Conservation (phyloP, 2,113 vertebrate species). For the Neolamprologus cancellatus region DNA sequence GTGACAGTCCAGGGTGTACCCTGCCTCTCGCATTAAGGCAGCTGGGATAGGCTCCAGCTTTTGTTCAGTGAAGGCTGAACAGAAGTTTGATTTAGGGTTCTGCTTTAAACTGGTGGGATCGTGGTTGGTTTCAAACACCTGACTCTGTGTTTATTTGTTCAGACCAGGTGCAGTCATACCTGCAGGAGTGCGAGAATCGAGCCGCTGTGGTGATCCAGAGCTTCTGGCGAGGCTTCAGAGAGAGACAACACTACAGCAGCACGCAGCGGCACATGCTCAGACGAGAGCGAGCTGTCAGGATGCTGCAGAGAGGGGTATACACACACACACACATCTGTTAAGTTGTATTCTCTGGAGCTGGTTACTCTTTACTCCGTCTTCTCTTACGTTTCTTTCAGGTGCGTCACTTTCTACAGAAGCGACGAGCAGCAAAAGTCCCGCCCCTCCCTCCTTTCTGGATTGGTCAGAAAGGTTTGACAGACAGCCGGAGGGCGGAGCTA, state of each 20-base stretch:
- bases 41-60: background rate
- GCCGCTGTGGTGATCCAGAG: constrained; percentile 87
- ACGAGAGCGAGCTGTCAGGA: constrained; percentile 78
- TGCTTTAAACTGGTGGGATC: background rate
- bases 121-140: background rate
- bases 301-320: constrained; percentile 85
- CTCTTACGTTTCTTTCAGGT: constrained; percentile 56
- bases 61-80: background rate
- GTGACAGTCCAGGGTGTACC: background rate
- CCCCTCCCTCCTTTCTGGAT: constrained; percentile 66
- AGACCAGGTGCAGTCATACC: constrained; percentile 79
- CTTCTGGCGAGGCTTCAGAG: constrained; percentile 82
- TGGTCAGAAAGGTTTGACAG: constrained; percentile 73
- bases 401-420: constrained; percentile 76
- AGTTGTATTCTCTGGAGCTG: background rate
- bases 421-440: constrained; percentile 42
- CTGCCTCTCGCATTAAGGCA: background rate
- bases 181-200: constrained; percentile 78
- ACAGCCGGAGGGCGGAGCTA: constrained; percentile 75
- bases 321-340: background rate
- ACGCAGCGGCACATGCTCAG: constrained; percentile 67
- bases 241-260: constrained; percentile 70
- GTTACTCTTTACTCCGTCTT: background rate
- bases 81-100: background rate
- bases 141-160: background rate